phyloP scores from a whole-genome alignment of 1,140 invertebrate species.

The Lerema accius region DNA sequence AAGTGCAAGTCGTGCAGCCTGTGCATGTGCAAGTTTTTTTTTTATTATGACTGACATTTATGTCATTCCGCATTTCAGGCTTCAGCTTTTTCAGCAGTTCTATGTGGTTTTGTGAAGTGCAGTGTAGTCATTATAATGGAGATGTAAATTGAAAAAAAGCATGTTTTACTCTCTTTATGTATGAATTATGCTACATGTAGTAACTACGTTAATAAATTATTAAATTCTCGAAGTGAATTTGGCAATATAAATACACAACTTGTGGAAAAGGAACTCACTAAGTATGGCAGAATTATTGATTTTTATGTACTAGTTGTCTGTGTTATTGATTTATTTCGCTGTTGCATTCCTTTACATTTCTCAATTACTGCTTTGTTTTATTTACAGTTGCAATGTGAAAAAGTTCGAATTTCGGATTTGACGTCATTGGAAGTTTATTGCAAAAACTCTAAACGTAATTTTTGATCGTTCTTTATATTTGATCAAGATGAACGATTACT shows the following conservation, averaged over 20 bases:
- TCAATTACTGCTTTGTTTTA: neutral
- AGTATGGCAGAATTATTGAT: neutral
- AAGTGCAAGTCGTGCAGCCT: too few species aligned
- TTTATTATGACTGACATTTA: too few species aligned
- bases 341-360: neutral
- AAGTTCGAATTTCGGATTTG: neutral
- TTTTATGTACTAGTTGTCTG: neutral
- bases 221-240: neutral
- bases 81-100: too few species aligned
- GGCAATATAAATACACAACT: neutral
- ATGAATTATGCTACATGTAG: too few species aligned
- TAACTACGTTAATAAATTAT: neutral
- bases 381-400: neutral
- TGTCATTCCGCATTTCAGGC: too few species aligned
- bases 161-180: too few species aligned
- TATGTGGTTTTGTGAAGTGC: too few species aligned
- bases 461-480: neutral
- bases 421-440: neutral
- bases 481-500: constrained; percentile 56
- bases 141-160: too few species aligned
- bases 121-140: too few species aligned
- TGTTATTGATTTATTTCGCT: neutral
- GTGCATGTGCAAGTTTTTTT: too few species aligned
- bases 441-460: neutral
- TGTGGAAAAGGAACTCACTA: neutral